Conservation (phyloP, 2,888 invertebrate genomes). For the Thymelicus sylvestris region DNA sequence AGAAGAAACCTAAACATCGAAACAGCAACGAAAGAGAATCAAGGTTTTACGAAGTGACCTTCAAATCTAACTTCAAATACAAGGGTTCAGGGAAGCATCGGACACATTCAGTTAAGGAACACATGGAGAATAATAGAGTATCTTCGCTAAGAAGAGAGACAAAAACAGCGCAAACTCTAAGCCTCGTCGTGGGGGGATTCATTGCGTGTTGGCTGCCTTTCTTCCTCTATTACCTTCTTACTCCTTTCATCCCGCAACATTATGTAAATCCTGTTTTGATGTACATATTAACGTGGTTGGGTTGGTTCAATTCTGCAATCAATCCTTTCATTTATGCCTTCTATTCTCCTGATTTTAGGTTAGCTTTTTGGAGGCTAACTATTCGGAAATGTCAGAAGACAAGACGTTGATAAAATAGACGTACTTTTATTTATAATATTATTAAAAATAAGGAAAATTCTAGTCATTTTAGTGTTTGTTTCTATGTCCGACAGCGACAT, state of each 20-base stretch:
- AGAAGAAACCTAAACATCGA: constrained; percentile 58
- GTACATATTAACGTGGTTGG: constrained; percentile 93
- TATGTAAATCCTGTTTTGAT: constrained; percentile 87
- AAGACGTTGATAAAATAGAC: constrained; percentile 39
- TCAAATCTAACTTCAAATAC: constrained; percentile 75
- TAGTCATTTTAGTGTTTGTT: too few species aligned
- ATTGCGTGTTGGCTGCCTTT: constrained; percentile 96
- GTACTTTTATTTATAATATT: too few species aligned
- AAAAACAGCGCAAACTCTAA: constrained; percentile 94
- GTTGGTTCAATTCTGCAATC: constrained; percentile 95
- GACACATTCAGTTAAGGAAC: constrained; percentile 82
- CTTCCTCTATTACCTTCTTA: constrained; percentile 92
- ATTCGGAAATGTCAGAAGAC: constrained; percentile 86
- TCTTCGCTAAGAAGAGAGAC: constrained; percentile 91
- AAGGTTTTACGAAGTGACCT: constrained; percentile 70
- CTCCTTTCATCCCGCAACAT: constrained; percentile 89
- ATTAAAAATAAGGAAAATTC: neutral
- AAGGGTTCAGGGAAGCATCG: constrained; percentile 72
- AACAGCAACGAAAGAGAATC: constrained; percentile 67
- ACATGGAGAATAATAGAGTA: constrained; percentile 85
- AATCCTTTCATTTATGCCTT: constrained; percentile 97
- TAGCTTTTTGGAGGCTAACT: constrained; percentile 94
- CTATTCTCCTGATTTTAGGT: constrained; percentile 93
- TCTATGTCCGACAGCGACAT: too few species aligned
- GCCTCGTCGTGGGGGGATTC: constrained; percentile 94